Evolutionary conservation across 2,888 invertebrate genomes (phyloP).

Genomic region (Rhyacophila evoluta): DNA sequence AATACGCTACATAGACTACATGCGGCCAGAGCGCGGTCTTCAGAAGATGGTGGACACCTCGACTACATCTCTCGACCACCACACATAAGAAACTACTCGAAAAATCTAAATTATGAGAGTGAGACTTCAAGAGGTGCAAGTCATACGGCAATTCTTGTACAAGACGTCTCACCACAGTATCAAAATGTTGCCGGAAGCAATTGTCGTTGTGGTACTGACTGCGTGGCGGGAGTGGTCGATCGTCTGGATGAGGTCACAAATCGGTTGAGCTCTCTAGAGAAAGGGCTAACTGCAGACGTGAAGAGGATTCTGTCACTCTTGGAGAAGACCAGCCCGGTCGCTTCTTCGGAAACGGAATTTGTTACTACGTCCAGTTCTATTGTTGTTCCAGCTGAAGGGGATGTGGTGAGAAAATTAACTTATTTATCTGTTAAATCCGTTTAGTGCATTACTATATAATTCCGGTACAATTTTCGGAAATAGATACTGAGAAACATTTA

Average conservation of each 20-base stretch:
- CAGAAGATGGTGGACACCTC: conserved; percentile 51
- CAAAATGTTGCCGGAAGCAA: conserved; percentile 62
- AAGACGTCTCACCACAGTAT: conserved; percentile 66
- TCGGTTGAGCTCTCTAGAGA: conserved; percentile 79
- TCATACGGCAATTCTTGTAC: conserved; percentile 59
- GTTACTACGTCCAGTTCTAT: conserved; percentile 58
- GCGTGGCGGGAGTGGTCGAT: conserved; percentile 60
- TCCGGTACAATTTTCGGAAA: too few relatives aligned
- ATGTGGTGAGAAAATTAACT: conserved; percentile 63
- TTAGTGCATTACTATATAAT: too few relatives aligned
- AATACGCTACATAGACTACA: conserved; percentile 65
- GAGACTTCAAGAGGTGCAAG: conserved; percentile 42
- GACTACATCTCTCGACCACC: conserved; percentile 50
- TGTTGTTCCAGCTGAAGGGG: conserved; percentile 58
- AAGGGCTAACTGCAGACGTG: conserved; percentile 79
- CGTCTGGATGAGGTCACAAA: conserved; percentile 78
- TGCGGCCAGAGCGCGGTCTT: conserved; percentile 46
- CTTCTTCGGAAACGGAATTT: conserved; percentile 58
- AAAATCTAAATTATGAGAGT: conserved; percentile 48
- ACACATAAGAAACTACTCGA: conserved; percentile 47
- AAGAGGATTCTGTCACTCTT: conserved; percentile 77
- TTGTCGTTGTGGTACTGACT: neutral
- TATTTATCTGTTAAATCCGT: too few relatives aligned
- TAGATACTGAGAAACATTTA: too few relatives aligned
- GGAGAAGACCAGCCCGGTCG: conserved; percentile 63